Conservation (phyloP, 2,888 invertebrate genomes). For the Frankliniella fusca region DNA sequence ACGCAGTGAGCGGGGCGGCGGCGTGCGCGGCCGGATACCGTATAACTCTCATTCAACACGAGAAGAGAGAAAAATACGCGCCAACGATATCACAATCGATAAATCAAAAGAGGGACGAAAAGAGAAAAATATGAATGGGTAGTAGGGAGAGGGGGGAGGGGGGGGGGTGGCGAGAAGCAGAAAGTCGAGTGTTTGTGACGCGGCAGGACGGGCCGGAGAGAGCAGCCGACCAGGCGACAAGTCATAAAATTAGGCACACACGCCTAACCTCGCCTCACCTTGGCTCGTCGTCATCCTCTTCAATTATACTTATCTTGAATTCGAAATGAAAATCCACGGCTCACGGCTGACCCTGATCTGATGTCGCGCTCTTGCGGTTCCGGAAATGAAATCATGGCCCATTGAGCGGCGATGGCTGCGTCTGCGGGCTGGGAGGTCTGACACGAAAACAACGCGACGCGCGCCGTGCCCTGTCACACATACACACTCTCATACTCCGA, state of each 20-base stretch:
- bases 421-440: too few relatives aligned
- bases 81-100: slow-evolving; percentile 18
- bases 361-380: not conserved
- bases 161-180: not conserved
- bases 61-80: slow-evolving; percentile 5
- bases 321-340: not conserved
- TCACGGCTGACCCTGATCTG: too few relatives aligned
- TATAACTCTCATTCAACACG: slow-evolving; percentile 22
- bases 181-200: not conserved
- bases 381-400: slow-evolving; percentile 11
- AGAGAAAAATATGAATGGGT: not conserved
- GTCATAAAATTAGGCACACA: slow-evolving; percentile 12
- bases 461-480: too few relatives aligned
- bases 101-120: slow-evolving; percentile 3
- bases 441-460: too few relatives aligned
- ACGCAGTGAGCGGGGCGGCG: not conserved
- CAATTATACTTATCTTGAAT: not conserved
- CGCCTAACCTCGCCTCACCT: not conserved
- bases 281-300: not conserved
- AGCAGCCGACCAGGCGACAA: not conserved
- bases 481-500: too few relatives aligned
- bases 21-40: not conserved
- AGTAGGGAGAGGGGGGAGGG: not conserved
- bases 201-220: too few relatives aligned
- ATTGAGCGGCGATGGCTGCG: not conserved